Evolutionary conservation across 2,888 invertebrate genomes (phyloP).

Genomic region (Syrista parreyssii): DNA sequence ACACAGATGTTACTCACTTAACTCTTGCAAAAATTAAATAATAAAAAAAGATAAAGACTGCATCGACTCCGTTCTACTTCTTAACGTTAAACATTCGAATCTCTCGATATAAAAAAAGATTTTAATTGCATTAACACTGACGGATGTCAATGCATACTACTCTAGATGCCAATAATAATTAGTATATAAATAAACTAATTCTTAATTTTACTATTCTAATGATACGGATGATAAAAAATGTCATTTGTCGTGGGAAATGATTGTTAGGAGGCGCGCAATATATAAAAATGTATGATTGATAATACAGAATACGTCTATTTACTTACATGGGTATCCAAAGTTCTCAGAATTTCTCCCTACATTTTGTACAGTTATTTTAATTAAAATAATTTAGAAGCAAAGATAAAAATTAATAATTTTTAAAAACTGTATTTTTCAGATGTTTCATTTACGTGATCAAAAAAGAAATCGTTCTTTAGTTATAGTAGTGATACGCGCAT

Average conservation of each 20-base stretch:
- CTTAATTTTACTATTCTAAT: slow-evolving; percentile 23
- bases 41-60: neutral
- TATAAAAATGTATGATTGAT: slow-evolving; percentile 27
- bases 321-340: slow-evolving; percentile 3
- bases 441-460: too few relatives aligned
- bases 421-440: neutral
- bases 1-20: neutral
- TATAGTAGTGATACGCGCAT: neutral
- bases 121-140: neutral
- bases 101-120: neutral
- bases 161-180: slow-evolving; percentile 13
- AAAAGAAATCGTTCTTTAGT: neutral
- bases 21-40: neutral
- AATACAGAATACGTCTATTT: slow-evolving; percentile 28
- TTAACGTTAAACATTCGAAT: neutral
- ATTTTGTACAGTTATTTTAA: neutral
- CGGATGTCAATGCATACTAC: neutral
- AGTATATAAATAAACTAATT: slow-evolving; percentile 25
- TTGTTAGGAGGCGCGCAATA: slow-evolving; percentile 12
- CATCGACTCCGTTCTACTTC: neutral
- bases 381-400: neutral
- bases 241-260: neutral
- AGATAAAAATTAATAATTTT: neutral
- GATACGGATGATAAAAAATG: neutral
- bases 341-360: neutral